A percentile compares a stretch with the other conserved stretches of the same genome.
These are phyloP conservation scores for Julus scanicus DNA, from an alignment of 2,888 invertebrate genomes.

Conservation along the genomic window DNA sequence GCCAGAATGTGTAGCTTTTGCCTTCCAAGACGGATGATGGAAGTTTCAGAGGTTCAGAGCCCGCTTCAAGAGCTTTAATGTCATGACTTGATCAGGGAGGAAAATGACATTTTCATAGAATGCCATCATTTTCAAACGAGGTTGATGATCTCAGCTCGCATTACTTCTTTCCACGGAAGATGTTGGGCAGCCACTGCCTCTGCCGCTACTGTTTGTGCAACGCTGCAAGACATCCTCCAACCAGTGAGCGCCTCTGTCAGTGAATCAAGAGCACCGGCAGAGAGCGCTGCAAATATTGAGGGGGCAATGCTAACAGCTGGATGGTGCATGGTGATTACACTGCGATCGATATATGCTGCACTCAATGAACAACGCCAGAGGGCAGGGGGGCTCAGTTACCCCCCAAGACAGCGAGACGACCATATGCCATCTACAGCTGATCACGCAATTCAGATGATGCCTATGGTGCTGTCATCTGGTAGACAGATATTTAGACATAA, in stretches of 20 bases:
- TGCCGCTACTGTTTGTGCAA: conserved; percentile 23
- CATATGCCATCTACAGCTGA: neutral
- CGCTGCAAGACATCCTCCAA: conserved; percentile 34
- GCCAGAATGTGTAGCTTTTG: neutral
- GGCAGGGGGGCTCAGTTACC: neutral
- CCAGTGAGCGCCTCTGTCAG: neutral
- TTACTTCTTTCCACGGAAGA: neutral
- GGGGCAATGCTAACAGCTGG: conserved; percentile 18
- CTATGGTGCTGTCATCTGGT: neutral
- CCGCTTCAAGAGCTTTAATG: neutral
- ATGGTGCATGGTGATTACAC: neutral
- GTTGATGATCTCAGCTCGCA: conserved; percentile 11
- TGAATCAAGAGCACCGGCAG: neutral
- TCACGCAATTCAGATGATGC: neutral
- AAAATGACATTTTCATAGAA: neutral
- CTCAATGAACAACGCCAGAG: neutral
- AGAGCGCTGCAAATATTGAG: neutral
- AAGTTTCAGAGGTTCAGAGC: neutral
- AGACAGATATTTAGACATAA: neutral
- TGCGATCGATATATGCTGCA: neutral
- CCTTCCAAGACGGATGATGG: neutral
- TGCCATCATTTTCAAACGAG: neutral
- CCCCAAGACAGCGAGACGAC: neutral
- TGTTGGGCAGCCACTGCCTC: neutral
- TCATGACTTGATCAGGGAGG: neutral